Evolutionary conservation across 2,797 vertebrate species (phyloP).

Genomic region (Antennarius maculatus): DNA sequence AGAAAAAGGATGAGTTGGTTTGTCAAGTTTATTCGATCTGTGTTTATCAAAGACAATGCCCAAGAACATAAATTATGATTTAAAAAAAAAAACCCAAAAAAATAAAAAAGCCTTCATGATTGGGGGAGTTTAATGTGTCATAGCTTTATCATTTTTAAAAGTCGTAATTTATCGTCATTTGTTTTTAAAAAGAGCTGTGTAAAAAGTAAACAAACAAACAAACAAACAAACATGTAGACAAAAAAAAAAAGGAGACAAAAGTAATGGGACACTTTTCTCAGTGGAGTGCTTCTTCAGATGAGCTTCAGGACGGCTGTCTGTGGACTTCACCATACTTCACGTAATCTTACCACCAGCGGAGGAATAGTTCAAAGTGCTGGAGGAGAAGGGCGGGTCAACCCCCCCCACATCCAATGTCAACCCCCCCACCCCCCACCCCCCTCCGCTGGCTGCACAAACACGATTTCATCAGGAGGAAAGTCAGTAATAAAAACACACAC

Average conservation of each 20-base stretch:
- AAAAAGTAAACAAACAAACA: conserved; percentile 53
- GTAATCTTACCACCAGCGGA: conserved; percentile 45
- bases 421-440: conserved; percentile 26
- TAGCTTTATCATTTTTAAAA: conserved; percentile 60
- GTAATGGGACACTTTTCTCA: conserved; percentile 37
- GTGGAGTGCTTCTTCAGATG: conserved; percentile 71
- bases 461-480: conserved; percentile 44
- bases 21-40: conserved; percentile 88
- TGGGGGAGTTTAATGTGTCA: conserved; percentile 64
- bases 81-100: too few species aligned
- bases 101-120: conserved; percentile 71
- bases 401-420: too few species aligned
- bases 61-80: conserved; percentile 87
- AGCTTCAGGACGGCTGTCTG: conserved; percentile 59
- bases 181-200: conserved; percentile 69
- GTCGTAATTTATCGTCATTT: conserved; percentile 59
- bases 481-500: conserved; percentile 38
- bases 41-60: conserved; percentile 93
- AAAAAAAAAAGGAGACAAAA: conserved; percentile 40
- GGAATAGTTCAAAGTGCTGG: conserved; percentile 65
- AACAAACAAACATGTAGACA: conserved; percentile 30
- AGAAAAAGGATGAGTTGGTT: conserved; percentile 60
- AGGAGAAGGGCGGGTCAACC: neutral
- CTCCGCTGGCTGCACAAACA: conserved; percentile 52
- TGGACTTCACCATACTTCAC: conserved; percentile 55